Conservation (phyloP, 2,888 invertebrate genomes). For the Machimus atricapillus region DNA sequence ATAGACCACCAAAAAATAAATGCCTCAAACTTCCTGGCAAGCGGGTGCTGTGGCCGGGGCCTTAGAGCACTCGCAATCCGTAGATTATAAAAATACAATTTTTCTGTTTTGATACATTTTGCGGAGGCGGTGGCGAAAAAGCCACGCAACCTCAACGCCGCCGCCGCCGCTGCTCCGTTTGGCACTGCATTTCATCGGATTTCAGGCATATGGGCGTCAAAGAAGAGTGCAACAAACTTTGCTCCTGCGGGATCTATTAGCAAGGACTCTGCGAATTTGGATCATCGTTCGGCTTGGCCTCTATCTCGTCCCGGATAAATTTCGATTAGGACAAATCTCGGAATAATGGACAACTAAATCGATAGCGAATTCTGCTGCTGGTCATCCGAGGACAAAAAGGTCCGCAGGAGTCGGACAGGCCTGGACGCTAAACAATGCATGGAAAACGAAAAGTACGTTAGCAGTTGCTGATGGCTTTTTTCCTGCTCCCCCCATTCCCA, state of each 20-base stretch:
- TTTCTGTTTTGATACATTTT: not conserved
- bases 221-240: not conserved
- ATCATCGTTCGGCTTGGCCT: not conserved
- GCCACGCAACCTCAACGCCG: not conserved
- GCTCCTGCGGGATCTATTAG: not conserved
- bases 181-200: not conserved
- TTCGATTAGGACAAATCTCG: slow-evolving; percentile 32
- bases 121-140: not conserved
- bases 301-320: slow-evolving; percentile 7
- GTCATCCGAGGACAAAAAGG: slow-evolving; percentile 3
- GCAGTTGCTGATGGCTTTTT: slow-evolving; percentile 24
- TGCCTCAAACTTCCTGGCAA: not conserved
- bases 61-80: not conserved
- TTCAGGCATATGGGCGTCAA: not conserved
- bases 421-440: slow-evolving; percentile 28
- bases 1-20: not conserved
- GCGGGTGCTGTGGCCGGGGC: not conserved
- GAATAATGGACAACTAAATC: slow-evolving; percentile 39
- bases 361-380: not conserved
- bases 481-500: not conserved
- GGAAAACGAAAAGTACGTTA: slow-evolving; percentile 31
- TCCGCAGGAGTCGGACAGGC: not conserved
- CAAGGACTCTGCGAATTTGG: slow-evolving; percentile 2
- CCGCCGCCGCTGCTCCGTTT: not conserved
- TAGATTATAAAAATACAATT: not conserved